Evolutionary conservation across 2,113 vertebrate genomes (phyloP).

Genomic region (Phaethornis superciliosus): DNA sequence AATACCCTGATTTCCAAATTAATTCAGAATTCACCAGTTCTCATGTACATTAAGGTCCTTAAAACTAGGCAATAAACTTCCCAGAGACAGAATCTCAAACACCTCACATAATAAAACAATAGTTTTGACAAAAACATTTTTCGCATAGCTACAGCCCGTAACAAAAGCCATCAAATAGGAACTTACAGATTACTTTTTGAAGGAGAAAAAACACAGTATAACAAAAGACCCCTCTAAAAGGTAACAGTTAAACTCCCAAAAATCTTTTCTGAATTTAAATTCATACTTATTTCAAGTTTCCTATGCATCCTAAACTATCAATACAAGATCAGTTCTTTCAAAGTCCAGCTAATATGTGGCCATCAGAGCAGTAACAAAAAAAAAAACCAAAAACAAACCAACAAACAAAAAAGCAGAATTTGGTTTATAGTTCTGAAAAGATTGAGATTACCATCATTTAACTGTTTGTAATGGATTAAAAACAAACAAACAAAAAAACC

Average conservation of each 20-base stretch:
- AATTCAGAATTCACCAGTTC: background rate
- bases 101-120: background rate
- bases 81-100: background rate
- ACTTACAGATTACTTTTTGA: background rate
- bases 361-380: rapidly evolving
- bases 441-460: background rate
- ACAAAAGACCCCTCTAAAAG: background rate
- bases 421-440: background rate
- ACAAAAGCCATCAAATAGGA: background rate
- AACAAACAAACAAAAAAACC: background rate
- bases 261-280: background rate
- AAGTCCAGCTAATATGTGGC: background rate
- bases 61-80: background rate
- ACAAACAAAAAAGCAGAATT: background rate
- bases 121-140: background rate
- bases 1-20: background rate
- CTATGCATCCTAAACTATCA: background rate
- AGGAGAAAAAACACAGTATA: background rate
- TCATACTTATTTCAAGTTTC: background rate
- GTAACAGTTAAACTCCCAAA: background rate
- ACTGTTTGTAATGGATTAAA: background rate
- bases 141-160: background rate
- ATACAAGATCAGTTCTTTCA: background rate
- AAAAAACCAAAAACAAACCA: no score
- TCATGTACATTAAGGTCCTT: background rate